Evolutionary conservation across 1,140 invertebrate species (phyloP).

Genomic region (Euwallacea similis): DNA sequence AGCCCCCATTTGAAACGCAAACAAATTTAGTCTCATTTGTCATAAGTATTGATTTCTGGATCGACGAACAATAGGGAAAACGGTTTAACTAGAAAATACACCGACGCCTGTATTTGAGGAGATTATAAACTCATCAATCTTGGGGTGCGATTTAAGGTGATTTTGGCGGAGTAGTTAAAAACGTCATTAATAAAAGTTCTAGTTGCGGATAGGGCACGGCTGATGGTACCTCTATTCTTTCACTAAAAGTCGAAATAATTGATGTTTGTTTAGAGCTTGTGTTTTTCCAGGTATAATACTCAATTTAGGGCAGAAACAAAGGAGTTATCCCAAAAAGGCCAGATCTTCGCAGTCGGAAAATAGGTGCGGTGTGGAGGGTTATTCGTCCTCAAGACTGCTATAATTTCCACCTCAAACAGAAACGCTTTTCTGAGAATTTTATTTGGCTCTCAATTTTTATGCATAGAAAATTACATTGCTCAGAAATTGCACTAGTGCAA

Average conservation of each 20-base stretch:
- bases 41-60: conserved; percentile 16
- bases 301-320: no score
- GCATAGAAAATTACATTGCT: no score
- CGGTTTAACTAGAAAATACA: conserved; percentile 22
- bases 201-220: background rate
- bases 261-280: conserved; percentile 2
- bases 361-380: no score
- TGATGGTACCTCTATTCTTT: background rate
- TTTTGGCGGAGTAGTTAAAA: conserved; percentile 21
- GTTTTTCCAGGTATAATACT: no score
- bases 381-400: no score
- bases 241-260: background rate
- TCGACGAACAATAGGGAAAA: conserved; percentile 19
- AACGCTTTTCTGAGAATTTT: no score
- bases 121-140: conserved; percentile 31
- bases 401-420: no score
- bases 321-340: no score
- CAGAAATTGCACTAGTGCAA: no score
- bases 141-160: conserved; percentile 8
- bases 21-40: conserved; percentile 17
- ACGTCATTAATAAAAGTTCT: conserved; percentile 20
- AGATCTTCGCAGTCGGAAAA: no score
- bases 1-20: conserved; percentile 7
- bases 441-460: no score
- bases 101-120: conserved; percentile 10